phyloP scores from a whole-genome alignment of 1,140 invertebrate species.

The Notospermus geniculatus region DNA sequence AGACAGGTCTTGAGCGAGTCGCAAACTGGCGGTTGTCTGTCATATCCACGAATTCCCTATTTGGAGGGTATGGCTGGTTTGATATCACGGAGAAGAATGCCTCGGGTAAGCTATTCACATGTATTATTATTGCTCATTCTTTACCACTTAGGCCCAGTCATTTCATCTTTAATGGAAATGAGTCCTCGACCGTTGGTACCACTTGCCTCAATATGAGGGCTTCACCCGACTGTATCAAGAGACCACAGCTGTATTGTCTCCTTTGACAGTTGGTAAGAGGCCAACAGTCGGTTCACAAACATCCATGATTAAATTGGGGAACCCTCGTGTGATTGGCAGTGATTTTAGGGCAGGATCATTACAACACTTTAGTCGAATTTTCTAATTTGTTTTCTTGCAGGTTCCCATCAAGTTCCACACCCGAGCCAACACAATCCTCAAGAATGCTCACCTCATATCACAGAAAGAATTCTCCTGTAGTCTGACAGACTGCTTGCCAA shows the following conservation, averaged over 20 bases:
- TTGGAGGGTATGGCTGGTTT: constrained; percentile 14
- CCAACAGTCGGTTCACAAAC: not conserved
- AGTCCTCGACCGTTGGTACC: too few relatives aligned
- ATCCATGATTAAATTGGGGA: not conserved
- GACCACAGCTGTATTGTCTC: not conserved
- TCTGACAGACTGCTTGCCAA: constrained; percentile 29
- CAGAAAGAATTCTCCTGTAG: constrained; percentile 26
- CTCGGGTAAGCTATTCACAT: constrained; percentile 13
- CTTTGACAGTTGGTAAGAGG: not conserved
- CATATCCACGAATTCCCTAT: constrained; percentile 13
- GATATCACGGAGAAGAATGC: constrained; percentile 13
- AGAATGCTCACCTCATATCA: constrained; percentile 32
- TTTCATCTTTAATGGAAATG: too few relatives aligned
- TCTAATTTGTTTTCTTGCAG: constrained; percentile 23
- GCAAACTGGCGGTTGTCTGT: not conserved
- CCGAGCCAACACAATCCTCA: constrained; percentile 30
- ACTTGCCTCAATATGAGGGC: too few relatives aligned
- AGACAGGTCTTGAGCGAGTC: not conserved
- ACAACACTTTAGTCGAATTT: not conserved
- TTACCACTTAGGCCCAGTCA: too few relatives aligned
- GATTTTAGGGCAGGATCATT: not conserved
- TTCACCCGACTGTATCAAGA: not conserved
- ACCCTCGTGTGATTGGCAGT: not conserved
- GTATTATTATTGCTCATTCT: not conserved
- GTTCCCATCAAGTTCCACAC: constrained; percentile 32